Percentiles rank a stretch among this genome's conserved stretches.
Evolutionary conservation across 2,113 vertebrate species (phyloP).

Genomic region (human (Homo sapiens)): GRCh38 chr9:99578001-99578500

Average conservation of each 20-base stretch:
- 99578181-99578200: not conserved
- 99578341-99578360: not conserved
- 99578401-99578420: not conserved
- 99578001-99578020: too few relatives aligned
- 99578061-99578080: not conserved
- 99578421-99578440: not conserved
- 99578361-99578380: not conserved
- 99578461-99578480: not conserved
- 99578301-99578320: not conserved
- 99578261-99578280: not conserved
- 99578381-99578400: constrained; percentile 13
- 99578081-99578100: not conserved
- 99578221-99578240: not conserved
- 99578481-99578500: not conserved
- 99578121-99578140: not conserved
- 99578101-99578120: not conserved
- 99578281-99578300: not conserved
- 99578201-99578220: not conserved
- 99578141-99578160: not conserved
- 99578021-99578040: not conserved
- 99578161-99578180: not conserved
- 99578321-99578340: not conserved
- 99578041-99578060: not conserved
- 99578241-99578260: not conserved
- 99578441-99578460: not conserved